Evolutionary conservation across 2,113 vertebrate species (phyloP).

Genomic region (Microtus richardsoni): DNA sequence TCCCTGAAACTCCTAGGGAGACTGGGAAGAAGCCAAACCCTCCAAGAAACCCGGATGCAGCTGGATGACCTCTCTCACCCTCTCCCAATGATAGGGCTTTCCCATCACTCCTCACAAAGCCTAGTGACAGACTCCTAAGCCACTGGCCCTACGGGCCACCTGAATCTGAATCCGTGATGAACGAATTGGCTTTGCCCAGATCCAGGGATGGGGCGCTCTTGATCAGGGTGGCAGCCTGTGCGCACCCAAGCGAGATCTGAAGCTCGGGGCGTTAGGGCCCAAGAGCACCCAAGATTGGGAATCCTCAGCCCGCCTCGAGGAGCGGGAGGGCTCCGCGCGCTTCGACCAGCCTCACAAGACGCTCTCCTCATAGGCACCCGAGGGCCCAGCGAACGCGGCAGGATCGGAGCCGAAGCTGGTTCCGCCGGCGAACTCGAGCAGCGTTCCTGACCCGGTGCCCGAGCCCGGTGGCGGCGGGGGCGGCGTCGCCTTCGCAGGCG

Average conservation of each 20-base stretch:
- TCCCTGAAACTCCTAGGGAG: not conserved
- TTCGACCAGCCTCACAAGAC: constrained; percentile 50
- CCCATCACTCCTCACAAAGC: not conserved
- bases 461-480: not conserved
- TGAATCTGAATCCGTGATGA: not conserved
- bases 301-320: not conserved
- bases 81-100: not conserved
- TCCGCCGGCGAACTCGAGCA: constrained; percentile 76
- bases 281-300: not conserved
- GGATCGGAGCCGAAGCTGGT: constrained; percentile 77
- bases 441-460: not conserved
- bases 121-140: not conserved
- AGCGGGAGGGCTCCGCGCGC: not conserved
- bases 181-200: constrained; percentile 60
- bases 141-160: not conserved
- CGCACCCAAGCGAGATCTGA: not conserved
- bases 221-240: not conserved
- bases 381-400: constrained; percentile 53
- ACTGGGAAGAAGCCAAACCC: not conserved
- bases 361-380: constrained; percentile 58
- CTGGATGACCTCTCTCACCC: not conserved
- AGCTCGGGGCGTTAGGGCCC: constrained; percentile 44
- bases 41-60: not conserved
- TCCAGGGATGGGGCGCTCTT: not conserved
- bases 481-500: not conserved